A percentile compares a stretch with the other conserved stretches of the same genome.
These are phyloP conservation scores for Chymomyza fuscimana DNA, from an alignment of 2,888 invertebrate genomes.

Conservation along the genomic window DNA sequence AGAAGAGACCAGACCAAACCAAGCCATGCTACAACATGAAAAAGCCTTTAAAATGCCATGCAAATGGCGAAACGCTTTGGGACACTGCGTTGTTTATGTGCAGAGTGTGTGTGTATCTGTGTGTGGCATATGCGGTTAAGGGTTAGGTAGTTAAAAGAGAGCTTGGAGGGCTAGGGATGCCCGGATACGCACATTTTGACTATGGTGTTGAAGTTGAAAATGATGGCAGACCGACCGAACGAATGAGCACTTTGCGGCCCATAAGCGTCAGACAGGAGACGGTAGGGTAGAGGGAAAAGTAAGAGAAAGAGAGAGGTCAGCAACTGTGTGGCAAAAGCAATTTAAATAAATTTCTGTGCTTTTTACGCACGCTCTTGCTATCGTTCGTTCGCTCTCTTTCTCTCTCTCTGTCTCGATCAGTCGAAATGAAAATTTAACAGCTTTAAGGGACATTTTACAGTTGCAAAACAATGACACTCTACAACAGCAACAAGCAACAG, in stretches of 20 bases:
- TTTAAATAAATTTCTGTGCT: constrained; percentile 41
- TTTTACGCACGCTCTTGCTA: too few relatives aligned
- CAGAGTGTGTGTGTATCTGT: constrained; percentile 7
- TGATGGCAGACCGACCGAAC: constrained; percentile 13
- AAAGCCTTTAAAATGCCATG: constrained; percentile 34
- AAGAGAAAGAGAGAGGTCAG: constrained; percentile 20
- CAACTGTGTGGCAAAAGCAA: constrained; percentile 23
- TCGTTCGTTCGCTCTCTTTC: constrained; percentile 21
- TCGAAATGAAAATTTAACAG: constrained; percentile 51
- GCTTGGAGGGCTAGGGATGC: neutral
- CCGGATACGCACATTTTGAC: constrained; percentile 30
- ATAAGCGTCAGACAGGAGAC: constrained; percentile 23
- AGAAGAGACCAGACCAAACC: neutral
- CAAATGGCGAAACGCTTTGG: constrained; percentile 8
- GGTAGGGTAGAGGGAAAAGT: constrained; percentile 1
- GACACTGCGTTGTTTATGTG: constrained; percentile 22
- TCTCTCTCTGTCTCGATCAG: constrained; percentile 42
- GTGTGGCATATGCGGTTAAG: constrained; percentile 15
- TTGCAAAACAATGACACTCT: constrained; percentile 55
- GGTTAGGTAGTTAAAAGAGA: constrained; percentile 6
- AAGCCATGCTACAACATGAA: constrained; percentile 33
- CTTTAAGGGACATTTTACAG: constrained; percentile 74
- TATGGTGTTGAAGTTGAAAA: constrained; percentile 34
- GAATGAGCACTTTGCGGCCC: constrained; percentile 34
- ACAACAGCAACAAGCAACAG: constrained; percentile 56